Conservation (phyloP, 2,797 vertebrate species). For the Chiropotes sagulatus region DNA sequence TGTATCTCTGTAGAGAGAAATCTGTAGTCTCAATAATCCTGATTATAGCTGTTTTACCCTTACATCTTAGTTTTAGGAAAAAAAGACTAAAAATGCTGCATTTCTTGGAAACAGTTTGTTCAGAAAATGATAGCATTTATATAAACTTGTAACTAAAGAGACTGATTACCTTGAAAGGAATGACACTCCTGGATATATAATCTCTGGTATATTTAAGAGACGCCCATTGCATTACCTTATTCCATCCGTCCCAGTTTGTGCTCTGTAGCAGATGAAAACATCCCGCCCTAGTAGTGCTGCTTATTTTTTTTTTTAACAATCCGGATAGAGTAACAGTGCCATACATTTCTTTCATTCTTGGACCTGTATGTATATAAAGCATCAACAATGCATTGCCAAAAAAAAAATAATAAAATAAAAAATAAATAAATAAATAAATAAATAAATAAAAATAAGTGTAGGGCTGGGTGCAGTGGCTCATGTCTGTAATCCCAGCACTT, state of each 20-base stretch:
- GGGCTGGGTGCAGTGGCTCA: background rate
- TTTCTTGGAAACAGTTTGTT: background rate
- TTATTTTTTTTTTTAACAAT: background rate
- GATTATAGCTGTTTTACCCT: background rate
- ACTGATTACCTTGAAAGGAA: constrained; percentile 12
- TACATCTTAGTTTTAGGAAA: background rate
- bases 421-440: background rate
- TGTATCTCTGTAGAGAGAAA: background rate
- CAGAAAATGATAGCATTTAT: background rate
- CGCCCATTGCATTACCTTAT: background rate
- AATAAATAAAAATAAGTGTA: background rate
- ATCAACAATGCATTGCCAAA: background rate
- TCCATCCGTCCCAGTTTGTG: background rate
- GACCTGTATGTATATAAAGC: background rate
- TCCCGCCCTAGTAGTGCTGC: background rate
- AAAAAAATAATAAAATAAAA: too few relatives aligned
- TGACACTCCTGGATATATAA: background rate
- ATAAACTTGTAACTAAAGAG: background rate
- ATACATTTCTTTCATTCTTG: background rate
- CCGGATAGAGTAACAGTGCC: background rate
- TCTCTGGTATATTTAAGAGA: background rate
- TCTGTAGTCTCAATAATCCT: background rate
- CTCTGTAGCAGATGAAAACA: background rate
- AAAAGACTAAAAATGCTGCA: background rate
- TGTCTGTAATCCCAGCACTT: background rate